Conservation (phyloP, 2,797 vertebrate genomes). For the Eulemur mongoz region DNA sequence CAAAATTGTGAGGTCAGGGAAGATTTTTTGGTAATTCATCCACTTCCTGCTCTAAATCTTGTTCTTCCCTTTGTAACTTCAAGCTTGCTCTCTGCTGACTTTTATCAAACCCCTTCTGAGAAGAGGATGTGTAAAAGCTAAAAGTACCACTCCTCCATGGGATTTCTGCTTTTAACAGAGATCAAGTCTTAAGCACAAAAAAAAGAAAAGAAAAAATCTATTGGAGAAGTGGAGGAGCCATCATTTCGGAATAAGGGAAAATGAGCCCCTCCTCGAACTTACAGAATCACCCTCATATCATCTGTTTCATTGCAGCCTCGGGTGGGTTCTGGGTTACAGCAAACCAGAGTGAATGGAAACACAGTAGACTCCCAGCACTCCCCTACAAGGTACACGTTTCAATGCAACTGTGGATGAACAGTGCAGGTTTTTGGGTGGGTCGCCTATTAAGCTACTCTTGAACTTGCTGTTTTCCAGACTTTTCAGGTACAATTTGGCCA, state of each 20-base stretch:
- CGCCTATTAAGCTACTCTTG: neutral
- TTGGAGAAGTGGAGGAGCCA: neutral
- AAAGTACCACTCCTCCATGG: neutral
- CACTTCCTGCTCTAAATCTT: neutral
- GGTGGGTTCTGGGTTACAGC: neutral
- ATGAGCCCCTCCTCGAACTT: neutral
- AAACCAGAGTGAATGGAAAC: neutral
- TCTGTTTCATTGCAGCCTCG: neutral
- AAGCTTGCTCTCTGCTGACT: neutral
- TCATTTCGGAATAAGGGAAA: neutral
- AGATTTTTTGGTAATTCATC: neutral
- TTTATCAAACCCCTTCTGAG: neutral
- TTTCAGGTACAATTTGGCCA: neutral
- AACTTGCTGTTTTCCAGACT: constrained; percentile 24
- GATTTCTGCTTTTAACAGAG: constrained; percentile 21
- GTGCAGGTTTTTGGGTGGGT: neutral
- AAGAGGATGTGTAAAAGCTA: neutral
- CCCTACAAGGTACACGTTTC: neutral
- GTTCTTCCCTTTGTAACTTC: neutral
- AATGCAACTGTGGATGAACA: neutral
- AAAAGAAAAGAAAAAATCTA: neutral
- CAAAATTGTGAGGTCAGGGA: neutral
- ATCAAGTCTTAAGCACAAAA: neutral
- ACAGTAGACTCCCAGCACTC: neutral
- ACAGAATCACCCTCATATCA: neutral